Evolutionary conservation across 2,797 vertebrate genomes (phyloP).

Genomic region (Hippoglossus hippoglossus): DNA sequence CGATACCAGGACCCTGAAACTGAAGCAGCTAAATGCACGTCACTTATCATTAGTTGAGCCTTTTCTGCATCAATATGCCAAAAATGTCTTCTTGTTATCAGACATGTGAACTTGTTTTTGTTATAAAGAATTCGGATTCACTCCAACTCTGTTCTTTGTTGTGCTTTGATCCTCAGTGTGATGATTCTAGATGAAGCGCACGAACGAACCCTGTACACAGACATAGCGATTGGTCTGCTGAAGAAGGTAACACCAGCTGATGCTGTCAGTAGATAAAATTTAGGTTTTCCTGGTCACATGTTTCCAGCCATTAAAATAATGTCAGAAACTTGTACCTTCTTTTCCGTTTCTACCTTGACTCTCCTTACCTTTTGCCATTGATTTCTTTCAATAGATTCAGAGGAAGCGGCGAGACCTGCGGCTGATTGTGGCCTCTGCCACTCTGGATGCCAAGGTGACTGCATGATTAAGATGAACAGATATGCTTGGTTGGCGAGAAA

Average conservation of each 20-base stretch:
- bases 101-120: background rate
- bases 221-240: constrained; percentile 96
- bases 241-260: constrained; percentile 89
- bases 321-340: background rate
- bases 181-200: constrained; percentile 98
- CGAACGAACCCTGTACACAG: constrained; percentile 96
- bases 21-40: background rate
- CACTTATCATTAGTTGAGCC: background rate
- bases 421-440: constrained; percentile 96
- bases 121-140: background rate
- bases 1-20: too few species aligned
- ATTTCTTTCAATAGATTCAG: constrained; percentile 86
- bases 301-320: background rate
- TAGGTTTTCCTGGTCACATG: too few species aligned
- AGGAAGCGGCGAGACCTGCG: constrained; percentile 96
- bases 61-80: background rate
- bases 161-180: constrained; percentile 81
- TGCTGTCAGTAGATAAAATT: background rate
- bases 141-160: constrained; percentile 8
- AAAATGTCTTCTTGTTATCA: background rate
- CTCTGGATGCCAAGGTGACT: constrained; percentile 96
- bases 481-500: constrained; percentile 47
- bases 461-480: constrained; percentile 70
- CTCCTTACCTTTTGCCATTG: background rate
- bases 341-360: background rate